Evolutionary conservation across 2,113 vertebrate genomes (phyloP), one percentile per base, ranked within the genome.

Genomic region (Nannobrachium achirus): DNA sequence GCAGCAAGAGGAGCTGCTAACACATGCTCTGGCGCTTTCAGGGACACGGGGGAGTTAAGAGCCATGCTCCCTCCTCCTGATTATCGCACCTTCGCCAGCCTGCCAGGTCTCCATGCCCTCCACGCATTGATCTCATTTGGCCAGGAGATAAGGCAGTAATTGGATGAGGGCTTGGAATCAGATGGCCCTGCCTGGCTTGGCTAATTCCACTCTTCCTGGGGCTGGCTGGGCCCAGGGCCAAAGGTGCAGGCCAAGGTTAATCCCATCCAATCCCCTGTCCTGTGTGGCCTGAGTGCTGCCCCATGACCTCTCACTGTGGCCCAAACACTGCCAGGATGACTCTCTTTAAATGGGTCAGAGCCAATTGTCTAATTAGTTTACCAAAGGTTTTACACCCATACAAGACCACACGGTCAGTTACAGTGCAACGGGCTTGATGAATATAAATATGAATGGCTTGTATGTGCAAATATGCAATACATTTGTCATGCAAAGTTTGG

Each of bases 101-200:
- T 82, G 89, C 82, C 79, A 82, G 86, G 83, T 86, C 82, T 85
- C 66, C 64, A 68, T 87, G 81, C 82, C 82, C 80, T 80, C 75
- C 71, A 71, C 79, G 79, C 83, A 90, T 89, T 91, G 91, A 92
- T 92, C 90, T 90, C 81, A 90, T 91, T 88, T 89, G 90, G 86
- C 86, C 73, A 83, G 83, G 91, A 94, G 93, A 94, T 91, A 93
- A 93, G 88, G 79, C 84, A 82, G 85, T 93, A 95, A 95, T 94
- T 93, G 93, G 93, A 94, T 91, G 88, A 92, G 81, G 89, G 88
- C 89, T 91, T 92, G 80, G 87, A 91, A 90, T 91, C 79, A 87
- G 84, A 89, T 88, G 91, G 90, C 90, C 88, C 84, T 90, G 79
- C 86, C 89, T 79, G 88, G 88, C 74, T 86, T 83, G 81, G 87